phyloP scores from a whole-genome alignment of 1,140 invertebrate genomes.

The Drosophila truncata region DNA sequence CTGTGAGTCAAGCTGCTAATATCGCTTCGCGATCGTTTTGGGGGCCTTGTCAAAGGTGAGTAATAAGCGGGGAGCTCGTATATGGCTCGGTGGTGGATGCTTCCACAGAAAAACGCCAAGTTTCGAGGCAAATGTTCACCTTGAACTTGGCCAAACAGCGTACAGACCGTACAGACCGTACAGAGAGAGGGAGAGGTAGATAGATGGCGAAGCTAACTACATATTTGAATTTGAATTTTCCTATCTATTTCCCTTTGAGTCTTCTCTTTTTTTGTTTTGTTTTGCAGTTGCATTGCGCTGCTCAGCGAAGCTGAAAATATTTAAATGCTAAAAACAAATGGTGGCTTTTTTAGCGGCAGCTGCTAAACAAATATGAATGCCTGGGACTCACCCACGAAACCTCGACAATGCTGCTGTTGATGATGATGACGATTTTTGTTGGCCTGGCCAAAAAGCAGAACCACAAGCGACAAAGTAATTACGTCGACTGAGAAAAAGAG shows the following conservation, averaged over 20 bases:
- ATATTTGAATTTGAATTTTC: constrained; percentile 46
- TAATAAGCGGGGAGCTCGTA: constrained; percentile 44
- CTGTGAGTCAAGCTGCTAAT: constrained; percentile 35
- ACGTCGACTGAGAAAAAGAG: constrained; percentile 39
- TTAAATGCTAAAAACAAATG: constrained; percentile 45
- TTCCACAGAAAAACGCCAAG: constrained; percentile 43
- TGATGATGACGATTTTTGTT: constrained; percentile 59
- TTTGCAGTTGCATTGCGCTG: constrained; percentile 62
- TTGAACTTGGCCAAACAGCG: constrained; percentile 49
- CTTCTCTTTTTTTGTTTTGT: constrained; percentile 30
- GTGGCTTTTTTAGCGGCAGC: constrained; percentile 15
- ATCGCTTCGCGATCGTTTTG: constrained; percentile 25
- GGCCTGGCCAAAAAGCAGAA: constrained; percentile 59
- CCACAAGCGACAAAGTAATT: constrained; percentile 63
- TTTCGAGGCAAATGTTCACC: constrained; percentile 39
- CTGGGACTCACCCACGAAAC: constrained; percentile 57
- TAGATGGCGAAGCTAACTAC: constrained; percentile 6
- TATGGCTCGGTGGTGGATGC: constrained; percentile 38
- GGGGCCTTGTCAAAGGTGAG: constrained; percentile 54
- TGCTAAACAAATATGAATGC: constrained; percentile 59
- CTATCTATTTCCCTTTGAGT: constrained; percentile 19
- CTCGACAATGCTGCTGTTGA: constrained; percentile 24
- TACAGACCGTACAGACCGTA: no score
- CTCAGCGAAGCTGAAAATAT: constrained; percentile 65
- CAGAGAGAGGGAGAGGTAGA: background rate